A percentile compares a stretch with the other conserved stretches of the same genome.
Evolutionary conservation across 2,113 vertebrate species (phyloP).

Genomic region (Cyprinodon variegatus): DNA sequence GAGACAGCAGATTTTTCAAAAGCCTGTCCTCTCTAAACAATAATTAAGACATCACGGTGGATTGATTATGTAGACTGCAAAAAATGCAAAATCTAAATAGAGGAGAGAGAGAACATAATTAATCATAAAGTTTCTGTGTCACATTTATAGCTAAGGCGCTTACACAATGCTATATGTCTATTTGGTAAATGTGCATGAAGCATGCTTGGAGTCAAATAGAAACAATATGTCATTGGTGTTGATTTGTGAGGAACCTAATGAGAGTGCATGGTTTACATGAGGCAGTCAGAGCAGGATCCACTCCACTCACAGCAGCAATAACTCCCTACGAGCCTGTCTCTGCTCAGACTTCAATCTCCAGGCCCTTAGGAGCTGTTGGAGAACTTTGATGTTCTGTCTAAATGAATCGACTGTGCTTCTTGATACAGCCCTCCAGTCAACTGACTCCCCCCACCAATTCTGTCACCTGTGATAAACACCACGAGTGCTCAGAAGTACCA

Average conservation of each 20-base stretch:
- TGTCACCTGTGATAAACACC: constrained; percentile 72
- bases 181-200: constrained; percentile 45
- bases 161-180: constrained; percentile 52
- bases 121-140: constrained; percentile 58
- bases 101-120: constrained; percentile 39
- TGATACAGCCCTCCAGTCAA: constrained; percentile 65
- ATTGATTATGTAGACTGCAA: constrained; percentile 55
- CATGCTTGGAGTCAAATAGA: constrained; percentile 48
- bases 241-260: constrained; percentile 70
- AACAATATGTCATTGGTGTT: constrained; percentile 58
- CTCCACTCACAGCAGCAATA: constrained; percentile 64
- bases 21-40: constrained; percentile 67
- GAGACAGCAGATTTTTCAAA: constrained; percentile 63
- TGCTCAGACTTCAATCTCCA: constrained; percentile 71
- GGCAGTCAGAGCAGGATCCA: constrained; percentile 56
- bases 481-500: constrained; percentile 22
- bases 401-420: constrained; percentile 75
- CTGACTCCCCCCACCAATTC: constrained; percentile 38
- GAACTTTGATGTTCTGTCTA: constrained; percentile 78
- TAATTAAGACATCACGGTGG: constrained; percentile 61
- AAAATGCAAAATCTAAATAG: constrained; percentile 55
- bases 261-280: constrained; percentile 68
- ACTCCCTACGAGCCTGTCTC: constrained; percentile 66
- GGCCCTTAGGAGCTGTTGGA: constrained; percentile 73
- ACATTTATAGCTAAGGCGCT: constrained; percentile 46